Conservation (phyloP, 2,113 vertebrate genomes). For the Ochotona curzoniae region DNA sequence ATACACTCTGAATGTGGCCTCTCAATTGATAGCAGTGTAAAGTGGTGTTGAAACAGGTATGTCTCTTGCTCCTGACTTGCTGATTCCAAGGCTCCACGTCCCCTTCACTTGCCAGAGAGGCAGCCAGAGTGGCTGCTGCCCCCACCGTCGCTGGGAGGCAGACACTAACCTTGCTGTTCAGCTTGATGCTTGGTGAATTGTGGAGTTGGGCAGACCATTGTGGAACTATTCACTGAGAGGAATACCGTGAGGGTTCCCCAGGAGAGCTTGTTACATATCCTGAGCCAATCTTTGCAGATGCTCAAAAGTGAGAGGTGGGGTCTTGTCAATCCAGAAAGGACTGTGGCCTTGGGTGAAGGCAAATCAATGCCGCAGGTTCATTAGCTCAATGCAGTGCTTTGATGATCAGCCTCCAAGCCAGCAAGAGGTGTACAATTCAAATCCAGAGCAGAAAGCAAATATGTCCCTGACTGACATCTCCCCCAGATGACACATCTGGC, state of each 20-base stretch:
- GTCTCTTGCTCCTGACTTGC: not conserved
- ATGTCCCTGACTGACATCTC: not conserved
- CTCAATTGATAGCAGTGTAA: slow-evolving; percentile 8
- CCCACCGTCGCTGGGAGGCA: not conserved
- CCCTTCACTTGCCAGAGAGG: not conserved
- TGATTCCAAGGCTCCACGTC: not conserved
- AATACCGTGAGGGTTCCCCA: not conserved
- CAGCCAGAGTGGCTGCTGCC: not conserved
- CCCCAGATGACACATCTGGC: not conserved
- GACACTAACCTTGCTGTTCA: not conserved
- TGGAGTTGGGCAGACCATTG: not conserved
- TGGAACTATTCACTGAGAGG: not conserved
- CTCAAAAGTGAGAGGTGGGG: not conserved
- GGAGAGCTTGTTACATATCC: not conserved
- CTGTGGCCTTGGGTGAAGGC: not conserved
- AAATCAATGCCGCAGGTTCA: not conserved
- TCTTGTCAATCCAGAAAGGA: not conserved
- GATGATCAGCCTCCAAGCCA: not conserved
- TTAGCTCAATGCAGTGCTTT: not conserved
- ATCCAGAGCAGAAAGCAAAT: not conserved
- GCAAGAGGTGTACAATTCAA: not conserved
- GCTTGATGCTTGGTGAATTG: not conserved
- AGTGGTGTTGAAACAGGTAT: not conserved
- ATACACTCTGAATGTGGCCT: slow-evolving; percentile 3
- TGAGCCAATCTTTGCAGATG: not conserved